Evolutionary conservation across 1,140 invertebrate species (phyloP), one percentile per base, ranked within the genome.

Genomic region (Bombus waltoni): DNA sequence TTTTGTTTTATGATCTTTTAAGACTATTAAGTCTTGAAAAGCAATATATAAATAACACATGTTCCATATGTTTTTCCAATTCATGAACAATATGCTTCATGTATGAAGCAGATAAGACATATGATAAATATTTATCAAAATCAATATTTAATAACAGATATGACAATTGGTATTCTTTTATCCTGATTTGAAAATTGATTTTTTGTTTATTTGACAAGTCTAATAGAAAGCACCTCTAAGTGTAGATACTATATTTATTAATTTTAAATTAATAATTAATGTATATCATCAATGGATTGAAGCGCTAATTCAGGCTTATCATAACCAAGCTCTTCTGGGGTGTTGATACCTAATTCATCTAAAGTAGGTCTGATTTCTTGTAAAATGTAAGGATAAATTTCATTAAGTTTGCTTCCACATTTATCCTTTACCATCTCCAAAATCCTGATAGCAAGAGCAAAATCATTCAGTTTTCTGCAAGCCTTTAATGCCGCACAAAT

Each of bases 231-330:
- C 53, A 90, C 42, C 72, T 83, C 76, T 82, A 76, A 57, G 38
- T n/a, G 80, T 82, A 86, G 83, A 90, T 86, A 90, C 89, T 90
- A 90, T 32, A 35, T 76, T 81, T 74, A 53, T 53, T 47, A 40
- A 32, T 25, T 73, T 40, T 59, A 75, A 78, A 32, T 65, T 57
- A 70, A 83, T 84, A 80, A 91, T 96, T 93, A 94, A 91, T 96
- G 93, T 71, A 97, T 96, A 74, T 98, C 97, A 94, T 97, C 97
- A 73, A 98, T 97, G 93, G 96, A 96, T 90, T 97, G 93, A 82
- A 98, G 95, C 83, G 97, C 97, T 93, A 99, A 96, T 96, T 99
- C 99, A 76, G 99, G 99, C 95, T 99, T 98, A 95, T 99, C 98
- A 93, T 99, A 99, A 75, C 99, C 99, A 90, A 99, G 96, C 93